Evolutionary conservation across 2,797 vertebrate genomes (phyloP), one percentile per base, ranked within the genome.

Genomic region (Poecilia velifera): DNA sequence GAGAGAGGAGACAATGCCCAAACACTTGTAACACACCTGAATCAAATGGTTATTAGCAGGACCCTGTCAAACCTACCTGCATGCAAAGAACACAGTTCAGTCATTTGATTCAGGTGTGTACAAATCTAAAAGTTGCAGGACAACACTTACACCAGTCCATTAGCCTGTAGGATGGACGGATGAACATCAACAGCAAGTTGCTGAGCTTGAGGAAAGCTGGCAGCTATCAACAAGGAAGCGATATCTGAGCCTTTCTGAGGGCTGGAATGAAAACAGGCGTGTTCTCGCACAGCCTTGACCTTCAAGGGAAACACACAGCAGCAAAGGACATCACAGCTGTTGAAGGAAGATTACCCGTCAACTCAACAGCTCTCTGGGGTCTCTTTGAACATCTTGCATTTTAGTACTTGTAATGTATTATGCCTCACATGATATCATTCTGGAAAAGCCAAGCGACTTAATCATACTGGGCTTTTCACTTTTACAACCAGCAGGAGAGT

Each of bases 271-370:
- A 87, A 89, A 73, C 71, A 79, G n/a, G 5, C 55, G 49, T 36
- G 82, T 79, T 86, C 53, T 73, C 73, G 82, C 77, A 79, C 55
- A 76, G 80, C 71, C 25, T 1, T 86, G 90, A 88, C 90, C 90
- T 93, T 88, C 88, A 84, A 66, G 84, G 39, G 76, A 74, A 84
- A 39, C 20, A 8, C 31, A 31, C 9, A 39, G 57, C 77, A 83
- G 76, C 71, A 78, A 39, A 72, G 66, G 34, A 76, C 73, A 72
- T 85, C 77, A 79, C 79, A 72, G 6, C 34, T 71, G 83, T 83
- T 81, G 13, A 76, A 51, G 10, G 57, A 55, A 84, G 59, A 72
- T 0, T n/a, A 70, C 12, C 16, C 57, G 3, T 71, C 73, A 31
- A 6, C 46, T 80, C n/a, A 64, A 6, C 34, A 64, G 73, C 84